phyloP scores from a whole-genome alignment of 1,140 invertebrate species.

The Diprion similis region DNA sequence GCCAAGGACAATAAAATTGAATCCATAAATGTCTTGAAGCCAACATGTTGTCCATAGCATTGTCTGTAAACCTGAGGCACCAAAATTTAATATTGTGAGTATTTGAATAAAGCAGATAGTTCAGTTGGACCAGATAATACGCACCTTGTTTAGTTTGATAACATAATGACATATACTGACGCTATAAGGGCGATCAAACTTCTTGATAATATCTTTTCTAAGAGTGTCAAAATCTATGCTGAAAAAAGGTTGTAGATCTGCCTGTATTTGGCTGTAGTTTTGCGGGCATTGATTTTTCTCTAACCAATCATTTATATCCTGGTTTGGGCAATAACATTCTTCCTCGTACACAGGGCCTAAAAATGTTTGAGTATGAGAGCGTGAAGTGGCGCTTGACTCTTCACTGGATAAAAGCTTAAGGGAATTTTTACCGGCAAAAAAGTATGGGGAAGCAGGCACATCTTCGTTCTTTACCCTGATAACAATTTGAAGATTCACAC shows the following conservation, averaged over 20 bases:
- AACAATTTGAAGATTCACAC: slow-evolving; percentile 73
- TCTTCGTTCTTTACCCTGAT: slow-evolving; percentile 73
- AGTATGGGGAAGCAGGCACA: slow-evolving; percentile 73
- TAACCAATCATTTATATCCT: slow-evolving; percentile 72
- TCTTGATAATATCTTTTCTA: slow-evolving; percentile 68
- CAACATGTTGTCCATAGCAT: slow-evolving; percentile 94
- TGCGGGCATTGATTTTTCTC: slow-evolving; percentile 71
- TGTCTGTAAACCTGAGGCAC: slow-evolving; percentile 74
- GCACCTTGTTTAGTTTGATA: slow-evolving; percentile 81
- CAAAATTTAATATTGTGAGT: slow-evolving; percentile 11
- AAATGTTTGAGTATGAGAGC: slow-evolving; percentile 41
- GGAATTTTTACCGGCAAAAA: slow-evolving; percentile 64
- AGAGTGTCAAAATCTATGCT: slow-evolving; percentile 76
- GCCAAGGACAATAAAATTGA: slow-evolving; percentile 83
- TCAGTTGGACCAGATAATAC: slow-evolving; percentile 22
- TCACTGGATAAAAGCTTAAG: not conserved
- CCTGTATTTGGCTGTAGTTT: slow-evolving; percentile 74
- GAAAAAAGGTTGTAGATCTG: slow-evolving; percentile 76
- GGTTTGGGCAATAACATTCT: slow-evolving; percentile 83
- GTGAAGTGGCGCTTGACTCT: slow-evolving; percentile 16
- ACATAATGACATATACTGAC: slow-evolving; percentile 92
- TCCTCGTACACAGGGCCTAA: slow-evolving; percentile 79
- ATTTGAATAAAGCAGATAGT: slow-evolving; percentile 27
- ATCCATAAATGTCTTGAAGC: slow-evolving; percentile 96
- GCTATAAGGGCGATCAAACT: slow-evolving; percentile 76